Base-by-base conservation (phyloP, 53 echinoderm and acorn worm genomes). In the Apostichopus leukothele region DNA sequence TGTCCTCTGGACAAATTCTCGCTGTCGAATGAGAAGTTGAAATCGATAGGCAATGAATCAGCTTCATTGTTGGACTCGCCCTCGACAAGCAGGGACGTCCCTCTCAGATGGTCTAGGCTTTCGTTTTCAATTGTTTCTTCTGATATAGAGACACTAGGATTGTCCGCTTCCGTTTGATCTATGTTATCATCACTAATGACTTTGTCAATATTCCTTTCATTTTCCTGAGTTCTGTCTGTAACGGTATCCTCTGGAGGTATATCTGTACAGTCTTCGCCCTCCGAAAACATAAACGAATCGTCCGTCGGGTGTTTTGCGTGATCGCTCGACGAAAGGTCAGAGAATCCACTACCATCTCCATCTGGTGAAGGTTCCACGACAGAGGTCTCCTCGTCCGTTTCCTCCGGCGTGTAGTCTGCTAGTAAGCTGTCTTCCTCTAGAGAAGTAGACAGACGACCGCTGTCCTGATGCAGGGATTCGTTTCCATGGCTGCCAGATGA, bases 1-100 rank as follows among this genome's bases (percentile, higher is more conserved):
- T 95, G 92, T 74, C 98, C 98, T 60, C 90, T 88, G 10, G 98
- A 94, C 20, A 97, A 83, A 67, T 80, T 94, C 55, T 91, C 68
- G 79, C 93, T 83, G 74, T 94, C 90, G 85, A 97, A 97, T 10
- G 79, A 79, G 89, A 95, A 97, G 50, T 60, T 67, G 9, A 66
- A 67, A 50, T 39, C 79, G 18, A 19, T 71, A 0, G 21, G 71
- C 71, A 71, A 71, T 19, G 71, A 71, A 83, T 12, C 27, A 5
- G 26, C 50, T 76, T 22, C 26, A 52, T 76, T 50, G 20, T 14
- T 52, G 26, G 16, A 76, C 89, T 71, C 53, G 50, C 26, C 50
- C 3, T 76, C 77, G 7, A 11, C 77, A 85, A 16, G 50, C 26
- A 20, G 14, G 1, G 21, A 51, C 76, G 19, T 88, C 90, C n/a